Evolutionary conservation across 2,113 vertebrate genomes (phyloP), one percentile per base, ranked within the genome.

Genomic region (Corythornis vintsioides): DNA sequence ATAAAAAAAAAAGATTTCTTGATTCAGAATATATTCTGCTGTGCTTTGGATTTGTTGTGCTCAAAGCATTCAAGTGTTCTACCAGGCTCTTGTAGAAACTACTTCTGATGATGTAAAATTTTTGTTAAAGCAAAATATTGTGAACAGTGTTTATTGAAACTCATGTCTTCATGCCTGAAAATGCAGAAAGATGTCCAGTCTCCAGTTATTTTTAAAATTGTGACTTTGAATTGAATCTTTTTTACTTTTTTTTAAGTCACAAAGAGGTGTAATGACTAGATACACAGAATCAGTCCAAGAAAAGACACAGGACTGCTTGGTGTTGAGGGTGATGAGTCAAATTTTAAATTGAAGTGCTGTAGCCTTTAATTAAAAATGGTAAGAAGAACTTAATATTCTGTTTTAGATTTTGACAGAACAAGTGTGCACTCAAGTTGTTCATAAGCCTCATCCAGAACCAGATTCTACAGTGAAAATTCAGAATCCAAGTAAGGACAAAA

Each of bases 401-500:
- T 96, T 97, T 73, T 95, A 99, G 99, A 99, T 99, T 93, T 98
- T 99, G 93, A 99, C 99, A 13, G 99, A 99, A 93, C 99, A 99
- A 98, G 99, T 99, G 28, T 99, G 99, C 85, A 99, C 99, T 61
- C 99, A 99, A 89, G 99, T 99, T 95, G 99, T 99, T 81, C 99
- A 99, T 96, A 99, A 99, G 94, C 99, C 99, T 0, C 99, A 99
- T 88, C 99, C 99, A 40, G 99, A 99, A 83, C 99, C 99, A 14
- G 99, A 99, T 95, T 99, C 99, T n/a, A 99, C 99, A 15, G 98
- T 99, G 97, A 99, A 99, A 98, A 99, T 99, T 96, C 99, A 99
- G 96, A 99, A 99, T 96, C 99, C 99, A 95, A 99, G 99, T 99
- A 97, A 98, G 99, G 96, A 92, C 17, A 61, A 48, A 56, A 13